Evolutionary conservation across 2,888 invertebrate genomes (phyloP).

Genomic region (Trissoscelio sp.): DNA sequence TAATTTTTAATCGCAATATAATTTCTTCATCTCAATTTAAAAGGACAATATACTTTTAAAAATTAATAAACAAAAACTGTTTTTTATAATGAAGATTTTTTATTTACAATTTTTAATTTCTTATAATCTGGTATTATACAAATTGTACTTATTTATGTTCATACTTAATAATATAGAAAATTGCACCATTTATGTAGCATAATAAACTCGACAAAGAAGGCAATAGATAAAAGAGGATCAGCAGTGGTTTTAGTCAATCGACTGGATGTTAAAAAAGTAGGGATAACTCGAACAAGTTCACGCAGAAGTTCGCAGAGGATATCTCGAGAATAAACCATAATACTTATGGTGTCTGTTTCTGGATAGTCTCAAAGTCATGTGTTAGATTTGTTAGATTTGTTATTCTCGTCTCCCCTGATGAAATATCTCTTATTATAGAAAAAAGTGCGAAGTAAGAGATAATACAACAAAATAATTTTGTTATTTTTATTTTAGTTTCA

Average conservation of each 20-base stretch:
- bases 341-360: constrained; percentile 55
- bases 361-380: constrained; percentile 50
- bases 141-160: too few relatives aligned
- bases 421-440: constrained; percentile 6
- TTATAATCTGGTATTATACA: too few relatives aligned
- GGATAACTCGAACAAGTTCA: constrained; percentile 40
- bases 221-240: constrained; percentile 54
- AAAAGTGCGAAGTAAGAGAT: constrained; percentile 12
- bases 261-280: constrained; percentile 45
- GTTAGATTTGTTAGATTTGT: constrained; percentile 46
- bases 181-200: too few relatives aligned
- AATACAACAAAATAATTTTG: constrained; percentile 1
- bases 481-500: too few relatives aligned
- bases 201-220: constrained; percentile 23
- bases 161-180: too few relatives aligned
- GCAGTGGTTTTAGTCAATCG: constrained; percentile 51
- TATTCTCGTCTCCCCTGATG: constrained; percentile 21
- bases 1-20: neutral
- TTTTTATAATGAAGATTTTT: too few relatives aligned
- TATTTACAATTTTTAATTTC: too few relatives aligned
- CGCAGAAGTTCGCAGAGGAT: constrained; percentile 41
- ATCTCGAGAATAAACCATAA: constrained; percentile 51
- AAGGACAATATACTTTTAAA: too few relatives aligned
- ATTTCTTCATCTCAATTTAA: too few relatives aligned
- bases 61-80: neutral